A percentile compares a stretch with the other conserved stretches of the same genome.
phyloP scores from a whole-genome alignment of 2,113 vertebrate genomes.

The Clarias macrocephalus region DNA sequence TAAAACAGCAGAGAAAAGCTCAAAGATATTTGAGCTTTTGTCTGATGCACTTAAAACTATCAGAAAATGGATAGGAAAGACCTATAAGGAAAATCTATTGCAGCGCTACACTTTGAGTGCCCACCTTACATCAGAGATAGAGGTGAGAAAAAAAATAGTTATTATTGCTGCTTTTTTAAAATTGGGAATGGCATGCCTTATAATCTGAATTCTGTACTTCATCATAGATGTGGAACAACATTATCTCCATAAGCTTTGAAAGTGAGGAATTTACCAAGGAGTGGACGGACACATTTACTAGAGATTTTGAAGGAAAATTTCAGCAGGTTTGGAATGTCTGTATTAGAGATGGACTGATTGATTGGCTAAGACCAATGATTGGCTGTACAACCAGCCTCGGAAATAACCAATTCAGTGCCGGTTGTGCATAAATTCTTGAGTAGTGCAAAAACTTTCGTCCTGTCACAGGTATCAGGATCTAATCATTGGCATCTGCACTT shows the following conservation, averaged over 20 bases:
- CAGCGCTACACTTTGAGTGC: rapidly evolving
- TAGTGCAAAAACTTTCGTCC: no score
- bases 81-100: slow-evolving; percentile 54
- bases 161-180: background rate
- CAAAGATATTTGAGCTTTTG: slow-evolving; percentile 34
- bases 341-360: background rate
- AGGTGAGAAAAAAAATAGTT: slow-evolving; percentile 59
- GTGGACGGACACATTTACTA: slow-evolving; percentile 76
- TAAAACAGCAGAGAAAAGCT: slow-evolving; percentile 8
- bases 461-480: no score
- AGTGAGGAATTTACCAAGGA: slow-evolving; percentile 58
- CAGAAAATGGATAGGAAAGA: slow-evolving; percentile 63
- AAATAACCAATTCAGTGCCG: no score
- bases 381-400: no score
- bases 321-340: slow-evolving; percentile 70
- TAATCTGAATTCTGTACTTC: background rate
- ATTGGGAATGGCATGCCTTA: no score
- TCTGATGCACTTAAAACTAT: slow-evolving; percentile 39
- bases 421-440: no score
- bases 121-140: slow-evolving; percentile 53
- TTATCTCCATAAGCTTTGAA: slow-evolving; percentile 77
- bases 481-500: no score
- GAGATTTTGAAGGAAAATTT: slow-evolving; percentile 79
- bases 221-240: slow-evolving; percentile 77
- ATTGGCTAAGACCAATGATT: no score